Percentiles rank a stretch among this genome's conserved stretches.
Conservation (phyloP, 64 coral and sea anemone species). For the Dendrophyllia cribrosa region DNA sequence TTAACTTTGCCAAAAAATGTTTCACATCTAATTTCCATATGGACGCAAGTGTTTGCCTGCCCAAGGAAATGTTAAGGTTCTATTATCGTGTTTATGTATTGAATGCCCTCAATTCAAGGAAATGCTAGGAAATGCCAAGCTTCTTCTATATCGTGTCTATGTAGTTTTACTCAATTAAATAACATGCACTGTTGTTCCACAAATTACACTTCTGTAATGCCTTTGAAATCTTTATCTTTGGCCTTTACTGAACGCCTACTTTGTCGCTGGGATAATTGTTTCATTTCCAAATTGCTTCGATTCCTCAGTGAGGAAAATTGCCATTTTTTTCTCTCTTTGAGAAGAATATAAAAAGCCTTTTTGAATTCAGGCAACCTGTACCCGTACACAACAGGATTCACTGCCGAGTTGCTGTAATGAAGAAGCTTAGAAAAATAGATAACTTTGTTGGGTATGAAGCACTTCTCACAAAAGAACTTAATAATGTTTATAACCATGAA, state of each 20-base stretch:
- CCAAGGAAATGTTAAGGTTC: no score
- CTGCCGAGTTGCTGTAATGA: constrained; percentile 76
- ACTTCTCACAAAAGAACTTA: constrained; percentile 50
- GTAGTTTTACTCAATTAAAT: no score
- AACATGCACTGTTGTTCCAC: no score
- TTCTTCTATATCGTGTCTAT: no score
- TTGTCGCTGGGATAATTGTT: background rate
- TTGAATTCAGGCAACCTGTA: constrained; percentile 69
- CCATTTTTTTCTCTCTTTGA: constrained; percentile 1
- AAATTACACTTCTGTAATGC: background rate
- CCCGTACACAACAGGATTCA: constrained; percentile 76
- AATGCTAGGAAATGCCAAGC: no score
- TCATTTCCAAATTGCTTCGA: constrained; percentile 38
- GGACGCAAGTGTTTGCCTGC: no score
- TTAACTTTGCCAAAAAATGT: no score
- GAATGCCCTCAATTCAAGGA: no score
- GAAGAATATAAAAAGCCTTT: constrained; percentile 51
- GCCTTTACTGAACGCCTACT: background rate
- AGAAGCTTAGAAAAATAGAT: constrained; percentile 70
- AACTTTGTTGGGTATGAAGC: constrained; percentile 28
- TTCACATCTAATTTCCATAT: no score
- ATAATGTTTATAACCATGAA: constrained; percentile 83
- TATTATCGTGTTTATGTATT: no score
- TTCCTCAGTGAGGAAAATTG: constrained; percentile 36
- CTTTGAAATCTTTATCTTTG: background rate